A percentile compares a stretch with the other conserved stretches of the same genome.
These are phyloP conservation scores for Physocephala rufipes DNA, from an alignment of 2,888 invertebrate genomes.

Conservation along the genomic window DNA sequence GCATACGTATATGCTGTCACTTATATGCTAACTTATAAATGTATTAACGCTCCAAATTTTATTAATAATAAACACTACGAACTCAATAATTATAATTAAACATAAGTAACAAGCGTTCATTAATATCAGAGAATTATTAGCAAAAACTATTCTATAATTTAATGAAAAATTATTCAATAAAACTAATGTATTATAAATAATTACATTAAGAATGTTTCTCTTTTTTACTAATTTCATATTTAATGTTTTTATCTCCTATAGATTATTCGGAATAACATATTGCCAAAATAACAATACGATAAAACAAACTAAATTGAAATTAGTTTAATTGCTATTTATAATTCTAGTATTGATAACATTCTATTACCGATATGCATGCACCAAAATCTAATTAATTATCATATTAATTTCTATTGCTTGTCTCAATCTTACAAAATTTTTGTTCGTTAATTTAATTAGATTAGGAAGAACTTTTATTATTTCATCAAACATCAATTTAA, in stretches of 20 bases:
- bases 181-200: not conserved
- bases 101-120: constrained; percentile 25
- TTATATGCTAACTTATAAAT: constrained; percentile 6
- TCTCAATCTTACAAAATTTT: constrained; percentile 15
- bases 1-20: not conserved
- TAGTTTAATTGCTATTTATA: too few relatives aligned
- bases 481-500: constrained; percentile 43
- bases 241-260: too few relatives aligned
- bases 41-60: constrained; percentile 17
- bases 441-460: constrained; percentile 27
- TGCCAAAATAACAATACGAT: constrained; percentile 2
- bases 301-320: too few relatives aligned
- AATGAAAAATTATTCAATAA: not conserved
- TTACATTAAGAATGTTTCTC: not conserved
- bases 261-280: too few relatives aligned
- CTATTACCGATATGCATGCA: too few relatives aligned
- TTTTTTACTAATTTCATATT: too few relatives aligned
- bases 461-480: constrained; percentile 31
- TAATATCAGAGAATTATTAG: constrained; percentile 2
- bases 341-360: too few relatives aligned
- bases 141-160: not conserved
- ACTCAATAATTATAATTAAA: not conserved
- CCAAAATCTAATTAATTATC: too few relatives aligned
- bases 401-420: constrained; percentile 20
- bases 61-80: constrained; percentile 13